These are phyloP conservation scores for Melanaphis sacchari DNA, from an alignment of 1,140 invertebrate genomes.

Conservation along the genomic window DNA sequence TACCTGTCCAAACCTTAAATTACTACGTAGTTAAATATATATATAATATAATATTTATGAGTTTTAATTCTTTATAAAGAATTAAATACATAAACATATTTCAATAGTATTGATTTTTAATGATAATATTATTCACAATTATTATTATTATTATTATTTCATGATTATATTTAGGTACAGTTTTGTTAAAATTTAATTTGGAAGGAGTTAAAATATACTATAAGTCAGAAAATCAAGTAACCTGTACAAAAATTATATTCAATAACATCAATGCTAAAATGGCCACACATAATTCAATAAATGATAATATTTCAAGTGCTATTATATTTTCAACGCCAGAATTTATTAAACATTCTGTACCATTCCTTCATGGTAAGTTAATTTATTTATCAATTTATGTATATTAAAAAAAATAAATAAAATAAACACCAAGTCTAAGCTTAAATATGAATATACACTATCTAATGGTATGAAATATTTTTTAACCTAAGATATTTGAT, in stretches of 20 bases:
- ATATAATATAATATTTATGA: too few relatives aligned
- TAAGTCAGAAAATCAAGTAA: constrained; percentile 27
- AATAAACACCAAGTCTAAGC: not conserved
- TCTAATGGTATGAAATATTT: too few relatives aligned
- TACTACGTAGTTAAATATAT: too few relatives aligned
- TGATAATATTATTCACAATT: not conserved
- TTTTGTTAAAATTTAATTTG: constrained; percentile 37
- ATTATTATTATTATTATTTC: not conserved
- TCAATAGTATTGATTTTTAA: not conserved
- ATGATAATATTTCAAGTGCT: constrained; percentile 11
- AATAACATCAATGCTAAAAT: constrained; percentile 46
- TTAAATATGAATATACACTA: not conserved
- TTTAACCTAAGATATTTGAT: too few relatives aligned
- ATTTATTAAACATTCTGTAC: constrained; percentile 11
- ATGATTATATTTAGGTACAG: constrained; percentile 26
- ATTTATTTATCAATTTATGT: not conserved
- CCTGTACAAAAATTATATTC: constrained; percentile 37
- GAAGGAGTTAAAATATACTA: constrained; percentile 34
- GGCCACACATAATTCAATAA: not conserved
- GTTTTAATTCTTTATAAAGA: not conserved
- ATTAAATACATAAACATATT: not conserved
- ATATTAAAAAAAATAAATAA: not conserved
- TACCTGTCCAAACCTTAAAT: too few relatives aligned
- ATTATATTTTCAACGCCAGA: constrained; percentile 37
- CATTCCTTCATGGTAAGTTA: constrained; percentile 49